phyloP scores from a whole-genome alignment of 2,113 vertebrate genomes.

The Halichoeres trimaculatus region DNA sequence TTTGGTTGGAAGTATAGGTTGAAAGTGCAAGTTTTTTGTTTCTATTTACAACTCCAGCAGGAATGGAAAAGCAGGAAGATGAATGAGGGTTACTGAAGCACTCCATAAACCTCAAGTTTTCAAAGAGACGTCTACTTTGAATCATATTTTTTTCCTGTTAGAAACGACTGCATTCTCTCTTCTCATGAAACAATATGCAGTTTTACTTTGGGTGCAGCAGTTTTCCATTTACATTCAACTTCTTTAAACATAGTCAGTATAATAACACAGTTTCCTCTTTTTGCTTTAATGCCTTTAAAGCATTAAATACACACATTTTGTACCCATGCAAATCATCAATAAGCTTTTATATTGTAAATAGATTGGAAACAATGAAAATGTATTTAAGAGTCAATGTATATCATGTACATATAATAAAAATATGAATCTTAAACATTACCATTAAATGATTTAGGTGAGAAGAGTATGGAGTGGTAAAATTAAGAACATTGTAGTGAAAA shows the following conservation, averaged over 20 bases:
- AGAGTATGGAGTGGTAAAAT: constrained; percentile 44
- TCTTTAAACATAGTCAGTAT: constrained; percentile 36
- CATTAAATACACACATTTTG: constrained; percentile 64
- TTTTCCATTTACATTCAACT: constrained; percentile 1
- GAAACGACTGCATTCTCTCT: constrained; percentile 32
- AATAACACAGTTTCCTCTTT: constrained; percentile 37
- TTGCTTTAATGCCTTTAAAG: constrained; percentile 48
- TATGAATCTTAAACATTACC: constrained; percentile 65
- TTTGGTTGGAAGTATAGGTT: constrained; percentile 64
- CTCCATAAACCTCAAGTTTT: constrained; percentile 33
- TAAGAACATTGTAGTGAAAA: constrained; percentile 24
- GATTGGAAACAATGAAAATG: constrained; percentile 73
- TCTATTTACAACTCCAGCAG: constrained; percentile 49
- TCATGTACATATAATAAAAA: constrained; percentile 83
- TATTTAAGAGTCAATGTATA: constrained; percentile 86
- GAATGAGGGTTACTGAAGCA: constrained; percentile 51
- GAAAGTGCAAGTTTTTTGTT: constrained; percentile 44
- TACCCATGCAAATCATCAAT: constrained; percentile 74
- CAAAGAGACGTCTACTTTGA: constrained; percentile 27
- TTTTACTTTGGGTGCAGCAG: constrained; percentile 22
- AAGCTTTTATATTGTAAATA: constrained; percentile 87
- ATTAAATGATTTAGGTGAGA: constrained; percentile 60
- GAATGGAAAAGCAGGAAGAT: constrained; percentile 46
- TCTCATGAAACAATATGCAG: constrained; percentile 26
- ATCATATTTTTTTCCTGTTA: constrained; percentile 29